Evolutionary conservation across 2,888 invertebrate species (phyloP).

Genomic region (Zygothrica quintamaculata): DNA sequence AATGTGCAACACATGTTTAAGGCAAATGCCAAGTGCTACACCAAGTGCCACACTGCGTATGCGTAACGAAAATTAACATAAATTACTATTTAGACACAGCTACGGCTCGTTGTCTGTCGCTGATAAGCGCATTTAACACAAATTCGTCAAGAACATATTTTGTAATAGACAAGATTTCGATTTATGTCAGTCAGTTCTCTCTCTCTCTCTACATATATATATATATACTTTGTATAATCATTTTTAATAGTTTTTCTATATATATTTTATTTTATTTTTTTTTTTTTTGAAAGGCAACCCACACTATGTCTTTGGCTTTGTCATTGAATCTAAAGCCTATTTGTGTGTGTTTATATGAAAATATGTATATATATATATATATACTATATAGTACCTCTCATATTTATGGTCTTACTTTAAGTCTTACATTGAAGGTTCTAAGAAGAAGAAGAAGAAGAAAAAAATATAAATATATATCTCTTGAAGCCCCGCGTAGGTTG

Average conservation of each 20-base stretch:
- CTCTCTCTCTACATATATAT: too few species aligned
- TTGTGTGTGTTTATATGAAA: slow-evolving; percentile 24
- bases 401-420: slow-evolving; percentile 6
- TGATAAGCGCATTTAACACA: slow-evolving; percentile 68
- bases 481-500: slow-evolving; percentile 54
- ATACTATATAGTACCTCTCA: neutral
- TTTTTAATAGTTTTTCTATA: slow-evolving; percentile 7
- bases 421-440: slow-evolving; percentile 64
- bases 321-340: slow-evolving; percentile 64
- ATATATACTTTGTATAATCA: too few species aligned
- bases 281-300: slow-evolving; percentile 60
- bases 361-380: too few species aligned
- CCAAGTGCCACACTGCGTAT: slow-evolving; percentile 70
- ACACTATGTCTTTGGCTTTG: slow-evolving; percentile 65
- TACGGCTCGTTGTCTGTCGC: slow-evolving; percentile 35
- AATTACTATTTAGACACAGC: slow-evolving; percentile 62
- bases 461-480: too few species aligned
- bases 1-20: slow-evolving; percentile 53
- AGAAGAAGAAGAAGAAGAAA: slow-evolving; percentile 3
- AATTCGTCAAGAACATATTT: slow-evolving; percentile 61
- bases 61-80: slow-evolving; percentile 77
- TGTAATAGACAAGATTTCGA: slow-evolving; percentile 37
- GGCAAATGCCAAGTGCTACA: slow-evolving; percentile 13
- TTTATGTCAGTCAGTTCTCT: slow-evolving; percentile 14
- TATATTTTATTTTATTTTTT: slow-evolving; percentile 16